Base-by-base conservation (phyloP, 2,888 invertebrate species). In the Glaucopsyche alexis region DNA sequence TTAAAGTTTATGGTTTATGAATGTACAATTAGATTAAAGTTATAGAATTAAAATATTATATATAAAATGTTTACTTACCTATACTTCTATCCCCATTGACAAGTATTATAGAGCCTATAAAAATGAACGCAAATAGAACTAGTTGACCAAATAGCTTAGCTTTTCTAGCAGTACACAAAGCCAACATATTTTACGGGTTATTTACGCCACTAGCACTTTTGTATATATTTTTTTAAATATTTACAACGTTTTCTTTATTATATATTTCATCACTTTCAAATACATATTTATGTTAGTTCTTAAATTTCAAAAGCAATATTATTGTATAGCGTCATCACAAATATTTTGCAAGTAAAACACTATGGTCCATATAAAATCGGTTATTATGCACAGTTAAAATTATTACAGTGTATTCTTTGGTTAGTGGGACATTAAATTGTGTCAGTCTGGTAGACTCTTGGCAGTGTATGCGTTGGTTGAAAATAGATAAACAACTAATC, bases 341-440 rank as follows among this genome's bases (percentile, higher is more conserved):
- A 67, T 9, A 65, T 65, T 66, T 47, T 3, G 40, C 40, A 72
- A 13, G 16, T 60, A 42, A 67, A 52, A 52, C n/a, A 73, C 19
- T 19, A 5, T 55, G 19, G 29, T 64, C 52, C 49, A 60, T 65
- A 66, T 11, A 9, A 45, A 73, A 71, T 70, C 42, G 19, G 65
- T 52, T 66, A 67, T 8, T 11, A 65, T 70, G 70, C 16, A 55
- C 49, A 40, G 71, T 71, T 16, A 40, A 67, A 72, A 50, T 70
- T 16, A 55, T 74, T 49, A 66, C 65, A 76, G 78, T 75, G 77
- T 76, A 79, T 78, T 79, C 80, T 80, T 75, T 76, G 78, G 77
- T 79, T 78, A 78, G 78, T 75, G 70, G 76, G 72, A 73, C 79
- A 78, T 78, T 77, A 80, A 83, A 81, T 81, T 80, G 80, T 82